phyloP scores from a whole-genome alignment of 2,888 invertebrate species.

The Parnassius mnemosyne region DNA sequence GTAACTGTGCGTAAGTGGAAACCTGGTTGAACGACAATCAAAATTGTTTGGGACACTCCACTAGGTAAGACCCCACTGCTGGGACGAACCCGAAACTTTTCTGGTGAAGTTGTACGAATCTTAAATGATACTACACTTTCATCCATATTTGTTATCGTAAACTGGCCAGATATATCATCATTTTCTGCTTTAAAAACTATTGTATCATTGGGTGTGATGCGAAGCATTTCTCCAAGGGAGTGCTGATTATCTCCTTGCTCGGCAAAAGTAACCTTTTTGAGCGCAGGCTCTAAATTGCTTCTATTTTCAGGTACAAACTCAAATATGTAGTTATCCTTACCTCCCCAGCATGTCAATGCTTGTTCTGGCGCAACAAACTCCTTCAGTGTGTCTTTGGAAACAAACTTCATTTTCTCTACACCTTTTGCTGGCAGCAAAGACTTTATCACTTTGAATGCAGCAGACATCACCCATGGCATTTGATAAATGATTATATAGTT shows the following conservation, averaged over 20 bases:
- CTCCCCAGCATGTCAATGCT: conserved; percentile 90
- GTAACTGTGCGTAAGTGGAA: conserved; percentile 84
- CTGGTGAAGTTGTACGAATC: conserved; percentile 97
- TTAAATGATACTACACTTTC: conserved; percentile 77
- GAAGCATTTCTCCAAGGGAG: conserved; percentile 80
- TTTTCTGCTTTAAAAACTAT: conserved; percentile 85
- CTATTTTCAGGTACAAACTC: conserved; percentile 84
- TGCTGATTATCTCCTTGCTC: conserved; percentile 54
- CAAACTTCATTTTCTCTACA: conserved; percentile 92
- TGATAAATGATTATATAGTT: conserved; percentile 95
- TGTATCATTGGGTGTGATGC: conserved; percentile 84
- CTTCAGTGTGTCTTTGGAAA: conserved; percentile 86
- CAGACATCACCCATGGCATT: conserved; percentile 96
- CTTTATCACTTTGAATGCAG: conserved; percentile 95
- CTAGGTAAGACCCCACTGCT: conserved; percentile 88
- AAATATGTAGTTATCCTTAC: conserved; percentile 86
- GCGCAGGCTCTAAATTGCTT: conserved; percentile 55
- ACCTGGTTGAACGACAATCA: conserved; percentile 88
- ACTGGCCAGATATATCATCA: conserved; percentile 84
- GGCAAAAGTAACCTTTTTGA: conserved; percentile 72
- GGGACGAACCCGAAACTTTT: conserved; percentile 95
- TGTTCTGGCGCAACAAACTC: conserved; percentile 88
- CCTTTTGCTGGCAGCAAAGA: conserved; percentile 92
- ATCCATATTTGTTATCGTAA: conserved; percentile 86
- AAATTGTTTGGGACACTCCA: conserved; percentile 82